Evolutionary conservation across 2,888 invertebrate species (phyloP).

Genomic region (Rhyacophila evoluta): DNA sequence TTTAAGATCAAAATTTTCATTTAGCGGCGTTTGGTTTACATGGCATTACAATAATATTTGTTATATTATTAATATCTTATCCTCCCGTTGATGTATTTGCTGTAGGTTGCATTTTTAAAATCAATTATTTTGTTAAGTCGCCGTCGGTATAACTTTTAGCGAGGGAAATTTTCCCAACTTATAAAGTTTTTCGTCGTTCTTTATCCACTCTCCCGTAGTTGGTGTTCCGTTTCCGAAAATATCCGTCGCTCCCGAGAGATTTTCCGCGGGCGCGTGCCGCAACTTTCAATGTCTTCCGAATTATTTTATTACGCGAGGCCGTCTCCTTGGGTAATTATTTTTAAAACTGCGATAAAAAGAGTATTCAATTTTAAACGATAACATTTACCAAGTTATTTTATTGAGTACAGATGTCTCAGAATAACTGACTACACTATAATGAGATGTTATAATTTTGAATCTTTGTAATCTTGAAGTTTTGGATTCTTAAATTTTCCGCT

Average conservation of each 20-base stretch:
- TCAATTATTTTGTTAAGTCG: not conserved
- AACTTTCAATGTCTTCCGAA: not conserved
- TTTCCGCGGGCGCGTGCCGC: not conserved
- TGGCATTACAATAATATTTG: too few relatives aligned
- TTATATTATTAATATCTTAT: too few relatives aligned
- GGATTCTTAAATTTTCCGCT: too few relatives aligned
- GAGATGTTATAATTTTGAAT: too few relatives aligned
- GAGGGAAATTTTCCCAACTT: not conserved
- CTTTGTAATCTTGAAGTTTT: too few relatives aligned
- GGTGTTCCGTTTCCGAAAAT: constrained; percentile 2
- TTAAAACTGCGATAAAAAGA: not conserved
- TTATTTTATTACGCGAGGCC: not conserved
- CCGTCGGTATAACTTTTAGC: not conserved
- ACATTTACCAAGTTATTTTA: too few relatives aligned
- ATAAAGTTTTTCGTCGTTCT: not conserved
- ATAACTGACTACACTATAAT: too few relatives aligned
- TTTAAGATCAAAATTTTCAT: not conserved
- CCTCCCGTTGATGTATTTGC: not conserved
- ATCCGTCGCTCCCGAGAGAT: not conserved
- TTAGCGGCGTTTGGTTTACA: too few relatives aligned
- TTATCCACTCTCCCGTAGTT: not conserved
- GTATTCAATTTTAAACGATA: not conserved
- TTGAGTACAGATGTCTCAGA: too few relatives aligned
- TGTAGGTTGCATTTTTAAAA: not conserved
- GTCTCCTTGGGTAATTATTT: not conserved